A percentile compares a stretch with the other conserved stretches of the same genome.
Evolutionary conservation across 1,140 invertebrate genomes (phyloP).

Genomic region (Drosophila saltans): DNA sequence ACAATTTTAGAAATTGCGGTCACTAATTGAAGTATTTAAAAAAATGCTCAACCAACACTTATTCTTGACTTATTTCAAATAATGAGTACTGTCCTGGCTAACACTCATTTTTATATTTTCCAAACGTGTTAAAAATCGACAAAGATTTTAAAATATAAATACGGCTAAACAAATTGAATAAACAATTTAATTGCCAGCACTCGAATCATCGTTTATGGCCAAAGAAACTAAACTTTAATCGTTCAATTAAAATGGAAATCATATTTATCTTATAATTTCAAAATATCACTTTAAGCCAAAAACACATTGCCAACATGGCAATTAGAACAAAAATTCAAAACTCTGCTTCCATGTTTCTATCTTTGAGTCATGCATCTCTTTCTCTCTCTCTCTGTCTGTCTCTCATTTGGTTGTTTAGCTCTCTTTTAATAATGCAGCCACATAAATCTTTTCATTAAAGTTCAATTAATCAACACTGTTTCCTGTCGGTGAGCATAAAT

Average conservation of each 20-base stretch:
- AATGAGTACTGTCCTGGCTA: too few relatives aligned
- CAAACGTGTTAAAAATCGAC: background rate
- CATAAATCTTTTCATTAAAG: conserved; percentile 81
- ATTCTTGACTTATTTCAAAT: too few relatives aligned
- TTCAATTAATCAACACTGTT: conserved; percentile 74
- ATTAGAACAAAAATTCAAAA: conserved; percentile 54
- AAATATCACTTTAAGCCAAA: background rate
- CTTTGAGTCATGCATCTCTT: conserved; percentile 57
- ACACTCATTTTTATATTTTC: too few relatives aligned
- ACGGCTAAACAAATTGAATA: background rate
- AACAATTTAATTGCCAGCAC: background rate
- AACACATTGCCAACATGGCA: conserved; percentile 33
- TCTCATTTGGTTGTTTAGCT: conserved; percentile 18
- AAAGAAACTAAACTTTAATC: background rate
- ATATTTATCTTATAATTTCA: background rate
- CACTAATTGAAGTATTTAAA: too few relatives aligned
- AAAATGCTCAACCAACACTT: too few relatives aligned
- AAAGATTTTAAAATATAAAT: background rate
- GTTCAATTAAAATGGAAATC: background rate
- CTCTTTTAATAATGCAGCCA: conserved; percentile 70
- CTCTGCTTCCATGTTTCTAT: conserved; percentile 9
- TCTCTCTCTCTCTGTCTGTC: background rate
- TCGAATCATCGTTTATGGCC: background rate
- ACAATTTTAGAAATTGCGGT: too few relatives aligned
- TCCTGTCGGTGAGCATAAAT: conserved; percentile 76